These are phyloP conservation scores for Diglossa cyanea DNA, from an alignment of 2,797 vertebrate genomes.

Conservation along the genomic window DNA sequence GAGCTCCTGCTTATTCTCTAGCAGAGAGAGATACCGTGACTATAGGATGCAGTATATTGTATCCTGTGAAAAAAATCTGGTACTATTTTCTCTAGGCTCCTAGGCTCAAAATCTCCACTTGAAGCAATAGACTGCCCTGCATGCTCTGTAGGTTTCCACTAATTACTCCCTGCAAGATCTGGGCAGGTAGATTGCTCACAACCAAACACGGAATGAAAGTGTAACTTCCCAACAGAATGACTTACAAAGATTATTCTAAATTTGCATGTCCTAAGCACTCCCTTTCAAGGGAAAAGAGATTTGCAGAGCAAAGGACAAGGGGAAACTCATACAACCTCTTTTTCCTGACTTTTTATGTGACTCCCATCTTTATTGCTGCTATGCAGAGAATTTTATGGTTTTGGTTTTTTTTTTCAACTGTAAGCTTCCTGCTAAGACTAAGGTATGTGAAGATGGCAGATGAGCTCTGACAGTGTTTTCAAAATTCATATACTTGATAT, in stretches of 20 bases:
- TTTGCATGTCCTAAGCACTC: neutral
- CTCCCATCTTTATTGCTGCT: neutral
- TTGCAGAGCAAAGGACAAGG: neutral
- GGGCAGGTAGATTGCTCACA: neutral
- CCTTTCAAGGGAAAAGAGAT: neutral
- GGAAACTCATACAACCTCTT: neutral
- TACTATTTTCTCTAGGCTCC: neutral
- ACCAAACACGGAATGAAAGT: neutral
- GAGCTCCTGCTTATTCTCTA: neutral
- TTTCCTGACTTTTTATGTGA: neutral
- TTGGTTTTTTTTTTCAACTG: neutral
- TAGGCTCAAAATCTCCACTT: neutral
- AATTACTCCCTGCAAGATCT: slow-evolving; percentile 16
- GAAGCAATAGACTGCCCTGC: neutral
- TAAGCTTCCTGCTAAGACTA: neutral
- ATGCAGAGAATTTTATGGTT: neutral
- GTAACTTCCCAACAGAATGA: neutral
- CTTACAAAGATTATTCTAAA: neutral
- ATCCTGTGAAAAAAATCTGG: neutral
- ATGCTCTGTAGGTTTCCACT: neutral
- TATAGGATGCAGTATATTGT: neutral
- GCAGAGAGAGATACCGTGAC: neutral
- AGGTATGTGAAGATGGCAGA: neutral
- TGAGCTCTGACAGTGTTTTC: neutral
- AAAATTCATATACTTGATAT: neutral